Percentiles rank a stretch among this genome's conserved stretches.
Conservation (phyloP, 2,113 vertebrate species). For the Bostrychus sinensis region DNA sequence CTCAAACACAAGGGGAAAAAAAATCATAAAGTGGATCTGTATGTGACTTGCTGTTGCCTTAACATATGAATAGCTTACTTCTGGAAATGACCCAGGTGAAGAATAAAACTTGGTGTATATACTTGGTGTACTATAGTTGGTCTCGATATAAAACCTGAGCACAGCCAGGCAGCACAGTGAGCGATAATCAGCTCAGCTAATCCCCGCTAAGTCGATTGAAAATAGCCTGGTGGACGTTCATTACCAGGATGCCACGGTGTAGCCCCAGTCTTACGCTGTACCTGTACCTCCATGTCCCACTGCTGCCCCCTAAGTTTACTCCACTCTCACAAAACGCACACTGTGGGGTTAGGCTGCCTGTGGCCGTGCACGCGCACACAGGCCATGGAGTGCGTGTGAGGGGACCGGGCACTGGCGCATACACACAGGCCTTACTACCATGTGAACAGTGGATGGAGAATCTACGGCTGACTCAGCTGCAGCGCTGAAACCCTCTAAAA, state of each 20-base stretch:
- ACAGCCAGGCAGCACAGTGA: conserved; percentile 5
- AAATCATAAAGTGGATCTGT: no score
- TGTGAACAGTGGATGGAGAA: no score
- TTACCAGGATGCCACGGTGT: conserved; percentile 12
- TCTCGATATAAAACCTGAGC: no score
- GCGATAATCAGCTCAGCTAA: conserved; percentile 59
- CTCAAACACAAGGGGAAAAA: no score
- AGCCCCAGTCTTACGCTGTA: not conserved
- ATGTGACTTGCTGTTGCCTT: no score
- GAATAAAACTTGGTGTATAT: no score
- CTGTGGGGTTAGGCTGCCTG: not conserved
- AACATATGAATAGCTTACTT: no score
- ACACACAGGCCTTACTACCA: not conserved
- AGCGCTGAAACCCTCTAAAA: not conserved
- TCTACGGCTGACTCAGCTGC: no score
- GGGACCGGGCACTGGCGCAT: no score
- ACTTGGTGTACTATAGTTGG: not conserved
- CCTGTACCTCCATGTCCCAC: not conserved
- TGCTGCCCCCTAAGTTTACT: not conserved
- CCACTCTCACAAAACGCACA: not conserved
- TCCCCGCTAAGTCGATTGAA: conserved; percentile 62
- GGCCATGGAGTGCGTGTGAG: not conserved
- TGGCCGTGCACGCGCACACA: not conserved
- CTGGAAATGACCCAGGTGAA: no score
- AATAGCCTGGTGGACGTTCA: conserved; percentile 50